Evolutionary conservation across 2,888 invertebrate genomes (phyloP).

Genomic region (Ceraclea dissimilis): DNA sequence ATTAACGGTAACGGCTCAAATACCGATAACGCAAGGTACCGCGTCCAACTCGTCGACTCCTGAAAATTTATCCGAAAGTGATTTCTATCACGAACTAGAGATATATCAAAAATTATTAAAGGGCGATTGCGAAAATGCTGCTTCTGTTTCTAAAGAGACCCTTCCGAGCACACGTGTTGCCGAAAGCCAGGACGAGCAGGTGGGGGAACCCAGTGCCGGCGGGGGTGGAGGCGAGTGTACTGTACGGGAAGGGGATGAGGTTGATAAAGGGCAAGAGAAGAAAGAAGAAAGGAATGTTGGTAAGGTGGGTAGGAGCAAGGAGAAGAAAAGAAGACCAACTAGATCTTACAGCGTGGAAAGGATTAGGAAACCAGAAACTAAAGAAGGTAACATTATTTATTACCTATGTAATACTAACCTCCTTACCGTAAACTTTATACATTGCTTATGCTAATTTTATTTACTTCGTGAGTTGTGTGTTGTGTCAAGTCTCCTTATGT

Average conservation of each 20-base stretch:
- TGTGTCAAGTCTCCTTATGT: too few species aligned
- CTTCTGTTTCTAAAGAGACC: conserved; percentile 17
- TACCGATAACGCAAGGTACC: conserved; percentile 22
- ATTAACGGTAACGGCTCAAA: conserved; percentile 40
- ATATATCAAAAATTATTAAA: conserved; percentile 39
- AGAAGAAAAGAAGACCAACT: conserved; percentile 16
- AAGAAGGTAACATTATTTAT: conserved; percentile 3
- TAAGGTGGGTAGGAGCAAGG: conserved; percentile 12
- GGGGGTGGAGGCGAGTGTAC: neutral
- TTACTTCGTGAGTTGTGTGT: too few species aligned
- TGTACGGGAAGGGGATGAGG: conserved; percentile 6
- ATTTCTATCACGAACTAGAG: conserved; percentile 45
- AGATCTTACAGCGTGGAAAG: conserved; percentile 25
- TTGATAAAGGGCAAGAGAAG: conserved; percentile 9
- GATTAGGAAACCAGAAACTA: conserved; percentile 14
- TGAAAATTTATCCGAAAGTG: conserved; percentile 29
- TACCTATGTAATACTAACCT: neutral
- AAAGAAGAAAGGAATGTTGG: conserved; percentile 5
- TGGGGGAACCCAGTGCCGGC: neutral
- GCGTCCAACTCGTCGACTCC: conserved; percentile 29
- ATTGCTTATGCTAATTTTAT: too few species aligned
- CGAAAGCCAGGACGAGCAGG: conserved; percentile 5
- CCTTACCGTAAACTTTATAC: too few species aligned
- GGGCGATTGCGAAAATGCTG: conserved; percentile 25
- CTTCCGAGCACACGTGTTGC: conserved; percentile 21